These are phyloP conservation scores for Hydropsyche betteni DNA, from an alignment of 2,888 invertebrate genomes.

Conservation along the genomic window DNA sequence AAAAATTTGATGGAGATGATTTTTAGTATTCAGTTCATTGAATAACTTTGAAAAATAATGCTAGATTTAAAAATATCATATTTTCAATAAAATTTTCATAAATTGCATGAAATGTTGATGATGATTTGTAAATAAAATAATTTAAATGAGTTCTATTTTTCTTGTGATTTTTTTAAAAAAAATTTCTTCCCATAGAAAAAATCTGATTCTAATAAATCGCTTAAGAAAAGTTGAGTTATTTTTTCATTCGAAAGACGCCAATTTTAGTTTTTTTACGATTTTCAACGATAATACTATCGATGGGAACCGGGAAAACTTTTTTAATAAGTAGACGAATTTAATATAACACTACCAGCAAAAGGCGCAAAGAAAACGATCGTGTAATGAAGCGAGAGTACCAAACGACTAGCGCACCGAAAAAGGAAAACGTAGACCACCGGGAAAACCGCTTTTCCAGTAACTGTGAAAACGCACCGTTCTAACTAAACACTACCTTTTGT, in stretches of 20 bases:
- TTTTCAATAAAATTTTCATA: too few relatives aligned
- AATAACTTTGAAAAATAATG: too few relatives aligned
- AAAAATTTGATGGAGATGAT: too few relatives aligned
- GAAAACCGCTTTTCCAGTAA: constrained; percentile 11
- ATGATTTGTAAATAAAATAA: too few relatives aligned
- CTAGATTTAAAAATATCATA: too few relatives aligned
- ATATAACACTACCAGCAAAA: constrained; percentile 20
- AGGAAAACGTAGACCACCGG: background rate
- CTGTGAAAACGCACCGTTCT: too few relatives aligned
- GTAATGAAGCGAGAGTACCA: constrained; percentile 32
- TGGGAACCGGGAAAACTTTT: constrained; percentile 7
- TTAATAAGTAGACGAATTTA: constrained; percentile 36
- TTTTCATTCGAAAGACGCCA: background rate
- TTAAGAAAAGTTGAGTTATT: background rate
- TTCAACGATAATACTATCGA: background rate
- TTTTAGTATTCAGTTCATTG: too few relatives aligned
- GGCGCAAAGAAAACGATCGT: background rate
- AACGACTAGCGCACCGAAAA: background rate
- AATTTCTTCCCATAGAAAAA: background rate
- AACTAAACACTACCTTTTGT: background rate
- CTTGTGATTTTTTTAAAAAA: too few relatives aligned
- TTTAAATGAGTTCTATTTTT: too few relatives aligned
- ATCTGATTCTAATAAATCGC: background rate
- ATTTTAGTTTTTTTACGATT: background rate
- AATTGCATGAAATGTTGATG: too few relatives aligned